These are phyloP conservation scores for Platichthys flesus DNA, from an alignment of 2,113 vertebrate species.

Conservation along the genomic window DNA sequence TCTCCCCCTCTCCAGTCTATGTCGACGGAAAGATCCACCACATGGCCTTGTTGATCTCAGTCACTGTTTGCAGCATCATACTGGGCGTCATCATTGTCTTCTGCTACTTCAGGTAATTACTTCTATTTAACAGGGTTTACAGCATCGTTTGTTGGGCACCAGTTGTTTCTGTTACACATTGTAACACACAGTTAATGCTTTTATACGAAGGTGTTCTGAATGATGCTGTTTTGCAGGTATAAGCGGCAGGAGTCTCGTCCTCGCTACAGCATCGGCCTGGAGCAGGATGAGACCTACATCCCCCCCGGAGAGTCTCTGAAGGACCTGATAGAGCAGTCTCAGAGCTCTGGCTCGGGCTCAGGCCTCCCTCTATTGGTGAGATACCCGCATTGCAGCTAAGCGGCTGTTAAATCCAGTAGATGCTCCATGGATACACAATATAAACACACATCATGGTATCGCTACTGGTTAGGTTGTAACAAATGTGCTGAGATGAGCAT, in stretches of 20 bases:
- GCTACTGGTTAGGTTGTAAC: neutral
- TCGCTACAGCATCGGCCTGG: slow-evolving; percentile 92
- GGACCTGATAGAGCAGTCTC: slow-evolving; percentile 95
- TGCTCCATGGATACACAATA: neutral
- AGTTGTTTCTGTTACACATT: neutral
- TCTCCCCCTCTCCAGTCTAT: slow-evolving; percentile 81
- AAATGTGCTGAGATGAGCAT: neutral
- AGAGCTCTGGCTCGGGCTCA: slow-evolving; percentile 96
- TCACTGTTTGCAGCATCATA: slow-evolving; percentile 90
- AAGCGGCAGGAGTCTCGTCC: slow-evolving; percentile 90
- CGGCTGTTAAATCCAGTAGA: neutral
- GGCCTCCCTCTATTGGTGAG: slow-evolving; percentile 98
- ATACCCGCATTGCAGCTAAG: slow-evolving; percentile 34
- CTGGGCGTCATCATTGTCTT: slow-evolving; percentile 89
- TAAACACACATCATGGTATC: neutral
- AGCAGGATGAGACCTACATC: slow-evolving; percentile 93
- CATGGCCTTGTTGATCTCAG: slow-evolving; percentile 91
- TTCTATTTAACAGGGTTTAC: neutral
- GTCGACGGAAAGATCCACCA: slow-evolving; percentile 90
- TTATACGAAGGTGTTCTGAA: slow-evolving; percentile 2
- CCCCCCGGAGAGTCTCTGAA: slow-evolving; percentile 94
- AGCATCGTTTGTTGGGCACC: neutral
- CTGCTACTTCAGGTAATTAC: slow-evolving; percentile 93
- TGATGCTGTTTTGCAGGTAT: slow-evolving; percentile 80
- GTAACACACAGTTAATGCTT: neutral